Conservation (phyloP, 2,888 invertebrate species). For the Octonoba sinensis region DNA sequence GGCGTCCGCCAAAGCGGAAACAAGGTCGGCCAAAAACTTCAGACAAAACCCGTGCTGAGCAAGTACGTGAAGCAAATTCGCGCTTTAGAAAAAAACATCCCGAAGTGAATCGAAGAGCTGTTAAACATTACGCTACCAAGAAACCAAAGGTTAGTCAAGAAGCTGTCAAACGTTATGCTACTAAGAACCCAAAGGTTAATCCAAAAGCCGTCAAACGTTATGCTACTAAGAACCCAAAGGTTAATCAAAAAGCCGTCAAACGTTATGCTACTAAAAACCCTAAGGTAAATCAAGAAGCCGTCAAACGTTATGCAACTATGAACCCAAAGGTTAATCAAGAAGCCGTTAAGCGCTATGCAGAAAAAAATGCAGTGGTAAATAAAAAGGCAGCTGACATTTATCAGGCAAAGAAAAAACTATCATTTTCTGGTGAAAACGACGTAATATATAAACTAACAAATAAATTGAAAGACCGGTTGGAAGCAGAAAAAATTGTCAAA, state of each 20-base stretch:
- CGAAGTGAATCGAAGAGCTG: too few species aligned
- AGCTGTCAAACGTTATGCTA: too few species aligned
- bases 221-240: too few species aligned
- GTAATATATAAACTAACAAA: neutral
- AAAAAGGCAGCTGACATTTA: neutral
- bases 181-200: too few species aligned
- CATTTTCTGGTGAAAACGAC: neutral
- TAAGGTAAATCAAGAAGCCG: neutral
- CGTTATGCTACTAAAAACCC: neutral
- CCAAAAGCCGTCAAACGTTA: too few species aligned
- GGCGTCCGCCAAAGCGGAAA: neutral
- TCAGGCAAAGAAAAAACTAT: neutral
- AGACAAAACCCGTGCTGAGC: neutral
- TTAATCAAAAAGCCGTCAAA: too few species aligned
- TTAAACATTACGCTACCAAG: too few species aligned
- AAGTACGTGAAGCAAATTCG: neutral
- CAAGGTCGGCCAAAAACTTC: neutral
- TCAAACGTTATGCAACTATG: neutral
- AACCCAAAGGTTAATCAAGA: neutral
- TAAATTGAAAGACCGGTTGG: too few species aligned
- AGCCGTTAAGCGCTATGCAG: neutral
- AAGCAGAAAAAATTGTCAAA: slow-evolving; percentile 9
- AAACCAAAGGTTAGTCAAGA: too few species aligned
- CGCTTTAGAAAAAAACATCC: neutral
- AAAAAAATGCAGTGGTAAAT: neutral